These are phyloP conservation scores for Cardiocondyla obscurior DNA, from an alignment of 1,140 invertebrate species.

Conservation along the genomic window DNA sequence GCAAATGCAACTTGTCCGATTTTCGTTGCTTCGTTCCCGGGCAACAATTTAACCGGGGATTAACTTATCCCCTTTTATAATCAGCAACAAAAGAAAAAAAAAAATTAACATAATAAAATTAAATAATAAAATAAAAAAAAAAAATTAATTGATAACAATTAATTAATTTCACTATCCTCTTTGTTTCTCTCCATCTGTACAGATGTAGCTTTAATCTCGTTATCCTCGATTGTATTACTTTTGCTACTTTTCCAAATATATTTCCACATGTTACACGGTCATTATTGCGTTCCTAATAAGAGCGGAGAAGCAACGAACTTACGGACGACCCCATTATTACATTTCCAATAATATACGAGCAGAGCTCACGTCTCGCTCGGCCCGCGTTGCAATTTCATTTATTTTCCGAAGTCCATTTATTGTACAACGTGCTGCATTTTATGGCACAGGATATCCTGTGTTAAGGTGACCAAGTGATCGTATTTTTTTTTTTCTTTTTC, in stretches of 20 bases:
- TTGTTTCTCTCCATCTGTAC: no score
- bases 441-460: conserved; percentile 25
- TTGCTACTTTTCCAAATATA: not conserved
- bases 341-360: conserved; percentile 39
- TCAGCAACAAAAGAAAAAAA: not conserved
- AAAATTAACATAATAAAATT: not conserved
- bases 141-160: not conserved
- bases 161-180: no score
- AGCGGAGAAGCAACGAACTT: not conserved
- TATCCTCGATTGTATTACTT: not conserved
- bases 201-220: no score
- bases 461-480: not conserved
- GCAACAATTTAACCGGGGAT: not conserved
- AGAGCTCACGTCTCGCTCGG: conserved; percentile 24
- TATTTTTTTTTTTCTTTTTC: conserved; percentile 4
- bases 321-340: conserved; percentile 11
- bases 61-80: not conserved
- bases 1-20: not conserved
- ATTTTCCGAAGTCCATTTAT: conserved; percentile 34
- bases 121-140: not conserved
- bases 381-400: conserved; percentile 36
- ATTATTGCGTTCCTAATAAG: not conserved
- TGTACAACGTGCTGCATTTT: conserved; percentile 36
- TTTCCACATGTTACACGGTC: not conserved
- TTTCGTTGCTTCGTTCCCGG: not conserved